These are phyloP conservation scores for Notoglanidium macrostoma DNA, from an alignment of 2,797 vertebrate genomes.

Conservation along the genomic window DNA sequence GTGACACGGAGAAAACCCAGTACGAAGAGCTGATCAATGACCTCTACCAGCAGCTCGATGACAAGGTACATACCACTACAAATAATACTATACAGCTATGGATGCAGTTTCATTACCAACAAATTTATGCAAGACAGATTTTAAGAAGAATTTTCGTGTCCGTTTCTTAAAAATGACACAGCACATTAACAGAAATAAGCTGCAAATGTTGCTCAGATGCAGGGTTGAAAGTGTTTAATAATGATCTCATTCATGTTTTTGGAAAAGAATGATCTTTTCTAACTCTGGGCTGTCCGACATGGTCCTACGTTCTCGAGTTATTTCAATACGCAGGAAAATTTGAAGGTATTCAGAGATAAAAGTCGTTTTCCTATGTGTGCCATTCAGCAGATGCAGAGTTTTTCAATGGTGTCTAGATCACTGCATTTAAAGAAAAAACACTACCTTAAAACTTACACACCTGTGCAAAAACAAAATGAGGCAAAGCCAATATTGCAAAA, in stretches of 20 bases:
- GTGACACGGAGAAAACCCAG: constrained; percentile 84
- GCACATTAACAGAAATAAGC: not conserved
- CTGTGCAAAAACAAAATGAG: too few species aligned
- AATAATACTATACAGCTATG: not conserved
- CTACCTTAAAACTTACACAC: not conserved
- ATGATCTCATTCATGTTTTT: not conserved
- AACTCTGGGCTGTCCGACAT: too few species aligned
- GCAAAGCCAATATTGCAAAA: too few species aligned
- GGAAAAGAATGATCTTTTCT: not conserved
- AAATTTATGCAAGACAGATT: not conserved
- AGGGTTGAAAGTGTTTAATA: too few species aligned
- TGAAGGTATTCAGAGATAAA: too few species aligned
- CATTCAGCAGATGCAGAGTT: too few species aligned
- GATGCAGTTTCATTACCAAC: not conserved
- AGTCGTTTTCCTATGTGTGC: too few species aligned
- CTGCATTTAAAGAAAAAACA: not conserved
- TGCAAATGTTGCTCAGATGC: not conserved
- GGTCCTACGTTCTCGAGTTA: too few species aligned
- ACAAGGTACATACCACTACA: constrained; percentile 78
- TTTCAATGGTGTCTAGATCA: too few species aligned
- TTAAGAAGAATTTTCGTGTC: not conserved
- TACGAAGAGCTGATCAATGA: constrained; percentile 88
- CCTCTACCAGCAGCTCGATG: constrained; percentile 91
- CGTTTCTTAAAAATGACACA: not conserved
- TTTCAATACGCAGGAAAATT: too few species aligned